Evolutionary conservation across 2,113 vertebrate genomes (phyloP), one percentile per base, ranked within the genome.

Genomic region (Vicugna pacos): DNA sequence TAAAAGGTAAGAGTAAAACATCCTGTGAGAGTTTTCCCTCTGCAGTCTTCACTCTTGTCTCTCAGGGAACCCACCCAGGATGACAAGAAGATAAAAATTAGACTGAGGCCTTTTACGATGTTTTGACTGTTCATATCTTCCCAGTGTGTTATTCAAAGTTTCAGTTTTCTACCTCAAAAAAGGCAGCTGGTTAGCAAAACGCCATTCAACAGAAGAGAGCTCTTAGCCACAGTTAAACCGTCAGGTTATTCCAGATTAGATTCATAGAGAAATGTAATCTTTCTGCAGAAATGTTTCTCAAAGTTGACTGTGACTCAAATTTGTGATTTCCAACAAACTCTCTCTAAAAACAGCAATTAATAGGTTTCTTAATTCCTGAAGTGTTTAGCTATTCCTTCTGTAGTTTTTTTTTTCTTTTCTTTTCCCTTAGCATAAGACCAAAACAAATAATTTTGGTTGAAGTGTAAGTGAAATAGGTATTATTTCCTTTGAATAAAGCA

Each of bases 21-120:
- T 96, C 93, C 94, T 95, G 52, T 91, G 77, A 94, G 95, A 96
- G 46, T 80, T 94, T 97, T 91, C 62, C 75, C 83, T 98, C 91
- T 97, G 81, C 73, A 91, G 50, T 97, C 52, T 92, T 95, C 82
- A 82, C 98, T 97, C 95, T 77, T 97, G 65, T 60, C 35, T 88
- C 85, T 54, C 52, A 80, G 65, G 79, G 83, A 97, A 84, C 30
- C 73, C 73, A 95, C 58, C 65, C 30, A 83, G 72, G 42, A 91
- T 97, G 97, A 97, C 91, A 98, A 81, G 5, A 96, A 96, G 83
- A 90, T 73, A 95, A 97, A 70, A 98, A 97, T 97, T 72, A 97
- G 96, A 97, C 56, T 89, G 96, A 93, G 72, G 5, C 83, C 20
- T 87, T 5, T 95, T 97, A 93, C 91, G 83, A 93, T 98, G 94